Base-by-base conservation (phyloP, 1,140 invertebrate species). In the Ctenoplectra terminalis region DNA sequence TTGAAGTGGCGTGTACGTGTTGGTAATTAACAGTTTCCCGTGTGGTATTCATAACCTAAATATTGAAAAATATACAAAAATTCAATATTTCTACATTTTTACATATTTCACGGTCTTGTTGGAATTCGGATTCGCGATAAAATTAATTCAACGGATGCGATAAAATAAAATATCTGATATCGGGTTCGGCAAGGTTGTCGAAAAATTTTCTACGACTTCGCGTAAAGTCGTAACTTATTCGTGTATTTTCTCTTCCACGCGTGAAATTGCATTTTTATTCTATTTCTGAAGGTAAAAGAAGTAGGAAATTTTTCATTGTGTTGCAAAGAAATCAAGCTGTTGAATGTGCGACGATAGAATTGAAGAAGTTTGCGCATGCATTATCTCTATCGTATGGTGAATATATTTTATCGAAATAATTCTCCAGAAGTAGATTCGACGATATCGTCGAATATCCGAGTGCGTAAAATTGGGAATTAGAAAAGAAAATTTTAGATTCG, bases 11-110 rank as follows among this genome's bases (percentile, higher is more conserved):
- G 29, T 15, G 52, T 20, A 31, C n/a, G 31, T 67, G 3, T 52
- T 70, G 67, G 31, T 52, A 70, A 70, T 52, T 70, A 67, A 46
- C 17, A 70, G 48, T 70, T 50, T 70, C 11, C n/a, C 48, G 34
- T 70, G 7, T 52, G 48, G 8, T 26, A 60, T 17, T 7, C 40
- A 60, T 73, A 73, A 73, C 71, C 71, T 73, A 43, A 64, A 64
- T 34, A 52, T 70, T 15, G 50, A 11, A 52, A 20, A 54, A 54
- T 70, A 26, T 13, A n/a, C 29, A n/a, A 70, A 34, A 70, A 15
- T 17, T 7, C 17, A 34, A n/a, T 17, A 70, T 70, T n/a, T 52
- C 15, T n/a, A 37, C 15, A 37, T 70, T 17, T 26, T 0, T 5
- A 9, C 8, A 9, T 15, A 37, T 26, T 17, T 4, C 15, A 5